Conservation (phyloP, 2,888 invertebrate genomes). For the Caprella mutica region DNA sequence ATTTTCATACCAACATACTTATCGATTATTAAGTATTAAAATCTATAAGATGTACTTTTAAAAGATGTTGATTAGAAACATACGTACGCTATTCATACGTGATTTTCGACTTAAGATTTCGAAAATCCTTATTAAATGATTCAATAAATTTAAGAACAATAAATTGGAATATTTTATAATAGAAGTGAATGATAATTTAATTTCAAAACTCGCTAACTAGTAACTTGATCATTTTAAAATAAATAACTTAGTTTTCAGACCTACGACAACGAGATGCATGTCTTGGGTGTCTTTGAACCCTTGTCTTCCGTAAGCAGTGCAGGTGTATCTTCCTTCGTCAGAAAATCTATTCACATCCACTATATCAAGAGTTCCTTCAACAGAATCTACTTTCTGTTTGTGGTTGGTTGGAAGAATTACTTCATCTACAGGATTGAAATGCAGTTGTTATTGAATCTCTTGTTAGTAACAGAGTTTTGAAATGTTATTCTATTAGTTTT, state of each 20-base stretch:
- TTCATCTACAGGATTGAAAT: slow-evolving; percentile 23
- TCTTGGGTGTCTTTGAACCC: slow-evolving; percentile 21
- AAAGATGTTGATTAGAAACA: too few relatives aligned
- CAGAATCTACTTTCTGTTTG: slow-evolving; percentile 19
- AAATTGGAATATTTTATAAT: background rate
- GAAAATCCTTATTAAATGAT: too few relatives aligned
- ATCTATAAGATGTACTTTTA: too few relatives aligned
- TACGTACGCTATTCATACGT: too few relatives aligned
- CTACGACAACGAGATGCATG: slow-evolving; percentile 17
- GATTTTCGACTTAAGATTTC: too few relatives aligned
- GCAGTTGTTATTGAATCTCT: too few relatives aligned
- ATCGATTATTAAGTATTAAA: too few relatives aligned
- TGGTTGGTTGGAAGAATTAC: slow-evolving; percentile 17
- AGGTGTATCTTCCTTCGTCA: slow-evolving; percentile 31
- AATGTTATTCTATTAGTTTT: too few relatives aligned
- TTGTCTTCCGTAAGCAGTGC: slow-evolving; percentile 26
- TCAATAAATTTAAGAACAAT: too few relatives aligned
- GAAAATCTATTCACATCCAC: slow-evolving; percentile 15
- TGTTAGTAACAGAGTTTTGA: too few relatives aligned
- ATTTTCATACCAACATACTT: too few relatives aligned
- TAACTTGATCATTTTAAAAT: background rate
- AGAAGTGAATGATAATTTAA: background rate
- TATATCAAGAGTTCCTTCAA: slow-evolving; percentile 29
- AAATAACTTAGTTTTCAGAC: too few relatives aligned
- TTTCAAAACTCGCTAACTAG: background rate